These are phyloP conservation scores for Genyomyrus donnyi DNA, from an alignment of 2,113 vertebrate species.

Conservation along the genomic window DNA sequence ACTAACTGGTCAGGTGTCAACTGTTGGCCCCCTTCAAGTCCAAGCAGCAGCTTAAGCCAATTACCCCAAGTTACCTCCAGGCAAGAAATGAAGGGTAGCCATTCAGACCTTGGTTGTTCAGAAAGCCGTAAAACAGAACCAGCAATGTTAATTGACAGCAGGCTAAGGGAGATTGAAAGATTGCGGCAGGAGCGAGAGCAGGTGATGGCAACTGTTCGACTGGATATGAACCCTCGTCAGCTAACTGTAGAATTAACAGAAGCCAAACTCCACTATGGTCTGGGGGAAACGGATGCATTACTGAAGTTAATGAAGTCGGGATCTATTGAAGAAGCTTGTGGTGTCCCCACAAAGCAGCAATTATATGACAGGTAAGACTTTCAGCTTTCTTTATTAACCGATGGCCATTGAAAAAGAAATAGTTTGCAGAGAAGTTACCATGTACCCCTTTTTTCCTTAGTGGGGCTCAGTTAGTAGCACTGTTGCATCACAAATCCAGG, in stretches of 20 bases:
- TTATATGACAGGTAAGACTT: conserved; percentile 66
- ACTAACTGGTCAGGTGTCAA: conserved; percentile 77
- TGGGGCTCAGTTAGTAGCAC: not conserved
- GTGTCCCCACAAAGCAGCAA: conserved; percentile 56
- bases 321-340: conserved; percentile 44
- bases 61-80: conserved; percentile 15
- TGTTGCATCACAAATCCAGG: not conserved
- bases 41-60: conserved; percentile 14
- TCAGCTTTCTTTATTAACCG: not conserved
- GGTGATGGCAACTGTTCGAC: conserved; percentile 69
- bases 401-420: not conserved
- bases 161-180: conserved; percentile 61
- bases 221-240: conserved; percentile 66
- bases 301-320: conserved; percentile 70
- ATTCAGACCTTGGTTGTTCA: conserved; percentile 10
- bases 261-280: conserved; percentile 79
- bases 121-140: conserved; percentile 32
- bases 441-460: not conserved
- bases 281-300: conserved; percentile 77
- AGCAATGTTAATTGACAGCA: conserved; percentile 28
- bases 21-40: conserved; percentile 31
- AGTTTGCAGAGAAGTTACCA: not conserved
- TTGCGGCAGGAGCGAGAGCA: conserved; percentile 66
- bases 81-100: conserved; percentile 27
- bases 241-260: conserved; percentile 81